Conservation (phyloP, 2,113 vertebrate species). For the Uropsilus gracilis region DNA sequence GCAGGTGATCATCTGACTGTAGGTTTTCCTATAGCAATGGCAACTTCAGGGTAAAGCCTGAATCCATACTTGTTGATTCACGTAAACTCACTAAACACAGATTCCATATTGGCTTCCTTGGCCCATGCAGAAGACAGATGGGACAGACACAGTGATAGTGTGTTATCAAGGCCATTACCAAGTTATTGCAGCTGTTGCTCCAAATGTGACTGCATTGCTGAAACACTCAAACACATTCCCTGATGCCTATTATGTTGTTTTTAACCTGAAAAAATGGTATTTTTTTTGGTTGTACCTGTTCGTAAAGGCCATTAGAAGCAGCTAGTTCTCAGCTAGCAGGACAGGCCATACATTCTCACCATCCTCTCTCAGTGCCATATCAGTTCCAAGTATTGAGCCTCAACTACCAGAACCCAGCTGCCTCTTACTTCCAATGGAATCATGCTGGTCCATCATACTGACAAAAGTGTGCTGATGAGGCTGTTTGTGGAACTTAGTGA, state of each 20-base stretch:
- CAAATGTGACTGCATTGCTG: neutral
- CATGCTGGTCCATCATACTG: neutral
- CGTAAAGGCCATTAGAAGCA: neutral
- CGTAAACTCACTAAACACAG: neutral
- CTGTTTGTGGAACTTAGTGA: neutral
- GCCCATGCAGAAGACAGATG: neutral
- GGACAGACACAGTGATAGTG: neutral
- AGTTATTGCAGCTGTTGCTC: neutral
- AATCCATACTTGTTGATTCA: neutral
- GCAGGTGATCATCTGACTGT: neutral
- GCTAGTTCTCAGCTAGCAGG: neutral
- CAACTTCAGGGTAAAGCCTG: neutral
- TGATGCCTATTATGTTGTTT: neutral
- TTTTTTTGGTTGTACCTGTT: neutral
- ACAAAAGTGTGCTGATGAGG: conserved; percentile 24
- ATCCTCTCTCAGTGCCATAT: neutral
- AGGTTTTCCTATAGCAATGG: neutral
- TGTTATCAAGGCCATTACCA: neutral
- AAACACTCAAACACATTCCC: neutral
- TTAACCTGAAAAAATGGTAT: conserved; percentile 6
- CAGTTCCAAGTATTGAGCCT: neutral
- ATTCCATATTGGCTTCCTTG: neutral
- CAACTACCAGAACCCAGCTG: neutral
- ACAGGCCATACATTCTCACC: neutral
- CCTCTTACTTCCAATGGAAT: neutral